A percentile compares a stretch with the other conserved stretches of the same genome.
Conservation (phyloP, 1,140 invertebrate genomes). For the Zaprionus ghesquierei region DNA sequence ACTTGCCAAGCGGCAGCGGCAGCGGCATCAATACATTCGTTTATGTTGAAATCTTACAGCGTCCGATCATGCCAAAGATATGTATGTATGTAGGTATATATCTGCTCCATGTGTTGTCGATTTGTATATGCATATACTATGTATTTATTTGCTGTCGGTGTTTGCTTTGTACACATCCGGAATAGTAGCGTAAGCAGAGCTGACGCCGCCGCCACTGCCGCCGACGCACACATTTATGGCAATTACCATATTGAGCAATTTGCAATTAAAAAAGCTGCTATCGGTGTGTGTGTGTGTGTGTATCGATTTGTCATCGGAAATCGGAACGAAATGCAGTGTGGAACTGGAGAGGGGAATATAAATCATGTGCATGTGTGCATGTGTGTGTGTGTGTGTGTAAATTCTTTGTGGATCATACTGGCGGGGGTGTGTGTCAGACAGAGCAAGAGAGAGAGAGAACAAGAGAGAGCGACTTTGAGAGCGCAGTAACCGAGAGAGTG, state of each 20-base stretch:
- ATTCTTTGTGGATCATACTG: neutral
- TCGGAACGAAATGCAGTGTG: conserved; percentile 4
- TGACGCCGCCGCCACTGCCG: conserved; percentile 24
- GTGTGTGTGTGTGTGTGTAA: neutral
- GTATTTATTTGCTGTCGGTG: conserved; percentile 39
- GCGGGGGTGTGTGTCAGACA: conserved; percentile 28
- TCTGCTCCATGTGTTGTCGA: conserved; percentile 45
- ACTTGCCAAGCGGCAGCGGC: conserved; percentile 35
- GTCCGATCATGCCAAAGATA: conserved; percentile 43
- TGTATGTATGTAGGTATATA: conserved; percentile 6
- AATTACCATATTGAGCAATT: conserved; percentile 81
- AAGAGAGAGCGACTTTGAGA: neutral
- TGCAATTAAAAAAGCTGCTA: conserved; percentile 66
- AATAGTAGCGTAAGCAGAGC: conserved; percentile 57
- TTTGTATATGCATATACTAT: conserved; percentile 31
- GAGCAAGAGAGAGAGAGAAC: neutral
- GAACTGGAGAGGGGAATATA: neutral
- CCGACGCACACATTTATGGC: conserved; percentile 69
- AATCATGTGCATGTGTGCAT: neutral
- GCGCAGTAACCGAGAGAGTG: neutral
- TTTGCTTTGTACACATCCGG: conserved; percentile 77
- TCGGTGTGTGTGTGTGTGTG: too few species aligned
- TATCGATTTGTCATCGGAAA: conserved; percentile 9
- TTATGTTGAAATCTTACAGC: conserved; percentile 56
- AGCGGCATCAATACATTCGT: conserved; percentile 70